Evolutionary conservation across 2,888 invertebrate genomes (phyloP).

Genomic region (Gymnoscelis rufifasciata): DNA sequence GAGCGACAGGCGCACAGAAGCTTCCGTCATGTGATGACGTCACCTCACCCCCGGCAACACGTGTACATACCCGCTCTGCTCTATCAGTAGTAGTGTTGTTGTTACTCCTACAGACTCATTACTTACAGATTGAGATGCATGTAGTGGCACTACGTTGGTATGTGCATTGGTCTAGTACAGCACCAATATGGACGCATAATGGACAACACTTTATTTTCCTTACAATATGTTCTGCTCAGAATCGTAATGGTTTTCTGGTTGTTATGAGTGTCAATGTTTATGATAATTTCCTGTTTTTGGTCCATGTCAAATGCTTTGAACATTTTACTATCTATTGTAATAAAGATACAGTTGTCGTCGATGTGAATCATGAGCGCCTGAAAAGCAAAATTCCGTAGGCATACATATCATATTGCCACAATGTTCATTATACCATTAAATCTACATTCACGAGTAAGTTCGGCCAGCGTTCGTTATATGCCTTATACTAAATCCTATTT

Average conservation of each 20-base stretch:
- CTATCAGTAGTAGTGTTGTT: constrained; percentile 59
- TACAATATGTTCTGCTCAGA: constrained; percentile 33
- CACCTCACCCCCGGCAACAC: constrained; percentile 48
- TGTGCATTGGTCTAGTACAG: constrained; percentile 61
- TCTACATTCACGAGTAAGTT: constrained; percentile 25
- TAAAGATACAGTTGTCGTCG: constrained; percentile 34
- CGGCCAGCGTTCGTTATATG: constrained; percentile 21
- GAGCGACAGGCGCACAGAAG: constrained; percentile 70
- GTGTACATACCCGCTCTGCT: constrained; percentile 70
- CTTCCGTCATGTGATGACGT: constrained; percentile 61
- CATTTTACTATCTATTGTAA: constrained; percentile 31
- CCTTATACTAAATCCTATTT: constrained; percentile 14
- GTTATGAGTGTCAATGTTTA: constrained; percentile 31
- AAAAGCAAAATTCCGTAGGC: constrained; percentile 26
- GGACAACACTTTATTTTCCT: constrained; percentile 44
- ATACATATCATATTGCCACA: constrained; percentile 15
- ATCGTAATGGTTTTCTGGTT: constrained; percentile 34
- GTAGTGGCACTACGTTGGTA: constrained; percentile 63
- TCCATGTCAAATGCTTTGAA: constrained; percentile 32
- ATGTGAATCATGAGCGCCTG: constrained; percentile 47
- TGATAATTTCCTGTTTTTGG: constrained; percentile 44
- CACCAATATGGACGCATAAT: constrained; percentile 56
- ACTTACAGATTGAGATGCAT: constrained; percentile 58
- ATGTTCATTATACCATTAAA: constrained; percentile 18
- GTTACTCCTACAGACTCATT: constrained; percentile 36